Evolutionary conservation across 2,113 vertebrate genomes (phyloP), one percentile per base, ranked within the genome.

Genomic region (Clinocottus analis): DNA sequence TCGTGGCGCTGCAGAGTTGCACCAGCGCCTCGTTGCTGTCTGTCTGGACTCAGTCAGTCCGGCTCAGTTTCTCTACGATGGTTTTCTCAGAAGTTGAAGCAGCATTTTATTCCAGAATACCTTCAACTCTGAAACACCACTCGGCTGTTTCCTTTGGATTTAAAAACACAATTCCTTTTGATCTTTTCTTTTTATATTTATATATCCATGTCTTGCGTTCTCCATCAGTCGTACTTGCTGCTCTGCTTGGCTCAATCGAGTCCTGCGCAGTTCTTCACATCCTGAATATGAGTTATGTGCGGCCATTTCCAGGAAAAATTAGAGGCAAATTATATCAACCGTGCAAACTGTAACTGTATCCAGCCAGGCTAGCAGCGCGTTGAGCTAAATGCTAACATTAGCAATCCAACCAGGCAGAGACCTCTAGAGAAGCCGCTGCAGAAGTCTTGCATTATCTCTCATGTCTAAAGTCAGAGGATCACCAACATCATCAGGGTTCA

Each of bases 61-160:
- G 12, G 37, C 85, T 89, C 78, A 65, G 19, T 21, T 86, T 83
- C 61, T 64, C 27, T 31, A 62, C 41, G 49, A 55, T 41, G 17
- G 5, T 47, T 62, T 71, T 62, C 53, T 85, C 80, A 83, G 78
- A 82, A 79, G 83, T 72, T 58, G 82, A 56, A 56, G 43, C 21
- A 6, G 16, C 45, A 12, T 19, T 35, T 64, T 66, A 70, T 37
- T 21, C 31, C 13, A 55, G 59, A 64, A n/a, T 21, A 29, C 53
- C 13, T 67, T 19, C 19, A 62, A 63, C 43, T 12, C 10, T 2
- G 19, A 64, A 66, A 39, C 56, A 2, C 61, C 0, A 5, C 39
- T 69, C 62, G 13, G 16, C 43, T 47, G 59, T 74, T 84, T 68
- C 29, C 2, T 56, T 75, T 66, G 45, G 75, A 80, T 75, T 59